Base-by-base conservation (phyloP, 2,113 vertebrate species). In the Oryzias woworae region DNA sequence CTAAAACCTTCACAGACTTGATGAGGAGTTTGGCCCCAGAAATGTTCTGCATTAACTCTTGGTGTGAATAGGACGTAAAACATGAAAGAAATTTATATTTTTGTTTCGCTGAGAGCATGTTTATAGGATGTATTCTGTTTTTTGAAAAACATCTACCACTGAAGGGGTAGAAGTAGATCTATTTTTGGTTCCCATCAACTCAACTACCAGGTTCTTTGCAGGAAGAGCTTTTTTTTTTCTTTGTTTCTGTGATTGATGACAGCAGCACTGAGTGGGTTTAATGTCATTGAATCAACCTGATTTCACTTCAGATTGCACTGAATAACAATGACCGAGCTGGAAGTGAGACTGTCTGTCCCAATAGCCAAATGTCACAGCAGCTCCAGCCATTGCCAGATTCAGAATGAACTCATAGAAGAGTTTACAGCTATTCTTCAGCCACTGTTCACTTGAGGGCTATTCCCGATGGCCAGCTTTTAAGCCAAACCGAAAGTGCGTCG, bases 291-390 rank as follows among this genome's bases (percentile, higher is more conserved):
- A 65, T 76, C 44, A 4, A 77, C 66, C 60, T 23, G 51, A 75
- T 56, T 62, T 69, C 66, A 70, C 65, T 82, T 82, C 71, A 62
- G 78, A 79, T 82, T 89, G 85, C 87, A 87, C 87, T 85, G 81
- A 87, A 72, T 83, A 69, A 47, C 60, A 80, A 68, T 36, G 58
- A 73, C 58, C 14, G 71, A 20, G 72, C 71, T 73, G 58, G 22
- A 52, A 51, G 56, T 60, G 58, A 14, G 20, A 49, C 54, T 60
- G 23, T 22, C 4, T 16, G 22, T 52, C 22, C 28, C n/a, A 7
- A 61, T 54, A 73, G 67, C 64, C 64, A 28, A 66, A 66, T 2
- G n/a, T 58, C 57, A 7, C 44, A 28, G 20, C 57, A 23, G 50
- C 55, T 80, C 53, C 66, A 55, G 62, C 17, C 44, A 44, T 44